These are phyloP conservation scores for Chascanopsetta lugubris DNA, from an alignment of 2,113 vertebrate species.

Conservation along the genomic window DNA sequence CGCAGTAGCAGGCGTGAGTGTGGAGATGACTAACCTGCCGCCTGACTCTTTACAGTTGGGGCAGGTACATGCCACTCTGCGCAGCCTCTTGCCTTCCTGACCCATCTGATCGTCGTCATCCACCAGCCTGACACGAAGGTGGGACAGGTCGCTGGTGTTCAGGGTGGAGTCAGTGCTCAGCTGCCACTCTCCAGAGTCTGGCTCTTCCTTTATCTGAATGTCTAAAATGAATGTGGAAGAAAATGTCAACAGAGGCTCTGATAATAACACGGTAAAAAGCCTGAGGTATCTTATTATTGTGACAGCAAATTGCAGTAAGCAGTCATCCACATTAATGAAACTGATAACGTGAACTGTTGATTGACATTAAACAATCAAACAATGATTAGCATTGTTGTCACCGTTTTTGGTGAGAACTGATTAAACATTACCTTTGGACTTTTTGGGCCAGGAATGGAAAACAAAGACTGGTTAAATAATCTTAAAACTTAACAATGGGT, in stretches of 20 bases:
- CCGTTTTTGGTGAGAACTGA: too few species aligned
- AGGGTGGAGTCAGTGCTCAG: constrained; percentile 94
- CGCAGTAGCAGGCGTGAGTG: neutral
- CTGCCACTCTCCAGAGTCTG: constrained; percentile 97
- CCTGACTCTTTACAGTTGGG: constrained; percentile 99
- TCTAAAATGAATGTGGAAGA: constrained; percentile 76
- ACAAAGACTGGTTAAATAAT: constrained; percentile 21
- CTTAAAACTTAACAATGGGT: constrained; percentile 23
- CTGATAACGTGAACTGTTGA: constrained; percentile 22
- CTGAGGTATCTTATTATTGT: constrained; percentile 25
- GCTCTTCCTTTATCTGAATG: constrained; percentile 98
- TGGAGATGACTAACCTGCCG: constrained; percentile 86
- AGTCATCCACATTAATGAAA: constrained; percentile 1
- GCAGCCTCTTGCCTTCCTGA: constrained; percentile 95
- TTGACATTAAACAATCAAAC: constrained; percentile 29
- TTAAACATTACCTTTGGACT: constrained; percentile 24
- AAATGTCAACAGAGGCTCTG: constrained; percentile 30
- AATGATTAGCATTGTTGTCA: too few species aligned
- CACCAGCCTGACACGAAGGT: constrained; percentile 92
- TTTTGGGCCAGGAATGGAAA: constrained; percentile 14
- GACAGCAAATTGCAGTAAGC: constrained; percentile 31
- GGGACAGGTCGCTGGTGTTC: constrained; percentile 95
- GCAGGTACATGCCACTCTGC: constrained; percentile 97
- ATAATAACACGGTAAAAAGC: too few species aligned
- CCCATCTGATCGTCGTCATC: constrained; percentile 95